Evolutionary conservation across 2,888 invertebrate species (phyloP).

Genomic region (Aspidiotus rigidus): DNA sequence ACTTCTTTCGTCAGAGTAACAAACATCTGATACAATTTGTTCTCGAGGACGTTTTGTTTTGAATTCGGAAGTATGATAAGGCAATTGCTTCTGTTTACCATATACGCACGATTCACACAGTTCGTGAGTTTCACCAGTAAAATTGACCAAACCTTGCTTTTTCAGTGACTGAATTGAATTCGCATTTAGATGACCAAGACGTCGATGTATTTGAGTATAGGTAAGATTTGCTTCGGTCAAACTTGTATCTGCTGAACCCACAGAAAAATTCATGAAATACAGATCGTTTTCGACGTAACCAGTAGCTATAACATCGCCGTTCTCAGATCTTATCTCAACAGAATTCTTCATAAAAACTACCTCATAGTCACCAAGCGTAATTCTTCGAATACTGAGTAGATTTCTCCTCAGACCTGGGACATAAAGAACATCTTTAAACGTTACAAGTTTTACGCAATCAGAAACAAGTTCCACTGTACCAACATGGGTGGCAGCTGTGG

Average conservation of each 20-base stretch:
- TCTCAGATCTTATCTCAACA: not conserved
- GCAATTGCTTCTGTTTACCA: not conserved
- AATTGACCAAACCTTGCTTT: not conserved
- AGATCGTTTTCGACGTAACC: not conserved
- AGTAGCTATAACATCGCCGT: conserved; percentile 2
- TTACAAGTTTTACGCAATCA: not conserved
- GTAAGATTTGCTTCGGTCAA: not conserved
- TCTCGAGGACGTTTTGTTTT: not conserved
- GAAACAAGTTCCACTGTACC: not conserved
- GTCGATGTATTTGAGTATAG: not conserved
- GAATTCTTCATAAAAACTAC: not conserved
- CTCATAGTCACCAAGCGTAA: not conserved
- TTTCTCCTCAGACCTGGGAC: conserved; percentile 3
- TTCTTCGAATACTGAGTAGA: not conserved
- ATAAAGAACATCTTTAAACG: not conserved
- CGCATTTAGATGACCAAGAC: conserved; percentile 3
- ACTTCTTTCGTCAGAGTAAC: not conserved
- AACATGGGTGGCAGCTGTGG: not conserved
- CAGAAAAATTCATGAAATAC: not conserved
- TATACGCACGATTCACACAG: not conserved
- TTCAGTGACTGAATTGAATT: not conserved
- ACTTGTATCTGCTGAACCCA: not conserved
- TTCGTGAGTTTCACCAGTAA: not conserved
- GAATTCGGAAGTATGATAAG: not conserved
- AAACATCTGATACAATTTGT: conserved; percentile 3